phyloP scores from a whole-genome alignment of 2,113 vertebrate species.

The Numenius arquata region DNA sequence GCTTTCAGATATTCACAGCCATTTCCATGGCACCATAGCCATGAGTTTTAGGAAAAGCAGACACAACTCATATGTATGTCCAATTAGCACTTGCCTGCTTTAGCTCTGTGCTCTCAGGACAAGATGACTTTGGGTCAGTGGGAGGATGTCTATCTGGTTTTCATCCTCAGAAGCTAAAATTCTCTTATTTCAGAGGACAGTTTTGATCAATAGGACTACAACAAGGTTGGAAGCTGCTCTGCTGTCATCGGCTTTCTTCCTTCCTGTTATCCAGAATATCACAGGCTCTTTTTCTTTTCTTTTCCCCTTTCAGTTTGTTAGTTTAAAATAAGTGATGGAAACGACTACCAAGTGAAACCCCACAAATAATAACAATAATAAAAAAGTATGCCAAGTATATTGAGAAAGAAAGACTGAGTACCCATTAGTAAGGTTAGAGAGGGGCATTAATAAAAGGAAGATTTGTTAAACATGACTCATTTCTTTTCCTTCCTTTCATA shows the following conservation, averaged over 20 bases:
- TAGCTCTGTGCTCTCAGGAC: neutral
- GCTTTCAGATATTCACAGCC: neutral
- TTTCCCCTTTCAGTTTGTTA: neutral
- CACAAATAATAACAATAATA: slow-evolving; percentile 10
- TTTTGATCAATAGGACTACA: slow-evolving; percentile 45
- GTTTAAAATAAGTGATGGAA: neutral
- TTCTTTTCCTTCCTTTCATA: neutral
- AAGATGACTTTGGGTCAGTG: neutral
- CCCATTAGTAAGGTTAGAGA: slow-evolving; percentile 17
- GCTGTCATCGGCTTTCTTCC: neutral
- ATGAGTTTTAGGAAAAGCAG: neutral
- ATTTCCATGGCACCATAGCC: neutral
- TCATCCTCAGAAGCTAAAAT: neutral
- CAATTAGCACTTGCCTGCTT: neutral
- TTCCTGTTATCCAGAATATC: slow-evolving; percentile 13
- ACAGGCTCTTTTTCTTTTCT: neutral
- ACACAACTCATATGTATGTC: neutral
- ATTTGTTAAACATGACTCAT: neutral
- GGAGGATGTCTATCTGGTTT: neutral
- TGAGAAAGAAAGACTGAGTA: neutral
- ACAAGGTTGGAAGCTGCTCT: slow-evolving; percentile 14
- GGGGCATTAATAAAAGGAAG: neutral
- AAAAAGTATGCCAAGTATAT: neutral
- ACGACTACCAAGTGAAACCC: neutral
- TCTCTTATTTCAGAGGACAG: slow-evolving; percentile 25